Evolutionary conservation across 2,797 vertebrate species (phyloP).

Genomic region (Chromobotia macracanthus): DNA sequence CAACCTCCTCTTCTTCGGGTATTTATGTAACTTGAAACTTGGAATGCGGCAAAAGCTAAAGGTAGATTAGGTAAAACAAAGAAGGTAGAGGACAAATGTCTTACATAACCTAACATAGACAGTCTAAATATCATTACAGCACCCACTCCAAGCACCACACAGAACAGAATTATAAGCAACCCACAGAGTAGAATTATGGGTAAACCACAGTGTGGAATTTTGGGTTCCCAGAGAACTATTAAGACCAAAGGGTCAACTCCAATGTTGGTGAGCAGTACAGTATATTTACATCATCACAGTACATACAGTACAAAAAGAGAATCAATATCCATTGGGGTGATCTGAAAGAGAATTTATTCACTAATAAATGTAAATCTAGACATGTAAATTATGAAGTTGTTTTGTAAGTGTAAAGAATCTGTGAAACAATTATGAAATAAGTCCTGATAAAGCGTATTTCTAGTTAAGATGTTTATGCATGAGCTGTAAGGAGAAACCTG

Average conservation of each 20-base stretch:
- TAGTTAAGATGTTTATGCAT: not conserved
- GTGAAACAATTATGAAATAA: slow-evolving; percentile 30
- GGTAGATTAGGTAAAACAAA: slow-evolving; percentile 61
- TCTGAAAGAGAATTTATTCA: too few relatives aligned
- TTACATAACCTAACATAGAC: slow-evolving; percentile 76
- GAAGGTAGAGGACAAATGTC: slow-evolving; percentile 64
- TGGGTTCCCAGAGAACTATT: not conserved
- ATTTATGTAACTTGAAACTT: slow-evolving; percentile 75
- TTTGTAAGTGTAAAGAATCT: not conserved
- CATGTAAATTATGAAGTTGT: not conserved
- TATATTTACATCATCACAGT: slow-evolving; percentile 27
- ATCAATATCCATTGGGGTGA: not conserved
- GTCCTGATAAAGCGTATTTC: not conserved
- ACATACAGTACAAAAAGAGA: not conserved
- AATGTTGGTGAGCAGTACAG: not conserved
- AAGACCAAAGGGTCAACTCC: slow-evolving; percentile 5
- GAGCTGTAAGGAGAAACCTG: not conserved
- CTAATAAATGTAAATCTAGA: not conserved
- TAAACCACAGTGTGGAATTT: slow-evolving; percentile 51
- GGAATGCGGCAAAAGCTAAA: slow-evolving; percentile 64
- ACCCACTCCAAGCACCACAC: slow-evolving; percentile 73
- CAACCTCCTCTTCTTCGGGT: slow-evolving; percentile 63
- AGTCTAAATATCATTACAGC: slow-evolving; percentile 78
- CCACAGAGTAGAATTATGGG: slow-evolving; percentile 63
- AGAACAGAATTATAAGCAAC: too few relatives aligned